Percentiles rank a stretch among this genome's conserved stretches.
Evolutionary conservation across 2,888 invertebrate species (phyloP).

Genomic region (Caenorhabditis plicata): DNA sequence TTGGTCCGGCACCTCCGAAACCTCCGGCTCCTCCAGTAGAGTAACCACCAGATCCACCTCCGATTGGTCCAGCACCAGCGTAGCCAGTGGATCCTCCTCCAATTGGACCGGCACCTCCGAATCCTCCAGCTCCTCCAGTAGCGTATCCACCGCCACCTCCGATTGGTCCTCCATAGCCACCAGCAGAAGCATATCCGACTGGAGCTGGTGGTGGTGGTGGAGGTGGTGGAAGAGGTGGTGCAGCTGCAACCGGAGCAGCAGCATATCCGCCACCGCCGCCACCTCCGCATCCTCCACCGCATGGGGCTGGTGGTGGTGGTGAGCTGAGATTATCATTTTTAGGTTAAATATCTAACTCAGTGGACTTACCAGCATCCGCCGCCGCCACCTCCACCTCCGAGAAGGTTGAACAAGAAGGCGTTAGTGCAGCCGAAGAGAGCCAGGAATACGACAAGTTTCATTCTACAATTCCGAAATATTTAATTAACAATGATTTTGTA

Average conservation of each 20-base stretch:
- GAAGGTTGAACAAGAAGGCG: conserved; percentile 17
- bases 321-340: conserved; percentile 15
- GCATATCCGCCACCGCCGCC: conserved; percentile 6
- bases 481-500: too few species aligned
- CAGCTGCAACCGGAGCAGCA: conserved; percentile 5
- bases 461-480: too few species aligned
- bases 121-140: background rate
- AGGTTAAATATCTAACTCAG: too few species aligned
- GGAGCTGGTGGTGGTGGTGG: background rate
- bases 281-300: too few species aligned
- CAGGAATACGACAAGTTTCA: conserved; percentile 8
- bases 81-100: background rate
- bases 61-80: conserved; percentile 1
- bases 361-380: conserved; percentile 3
- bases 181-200: conserved; percentile 4
- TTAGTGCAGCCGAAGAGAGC: conserved; percentile 11
- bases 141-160: conserved; percentile 1
- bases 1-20: too few species aligned
- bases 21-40: too few species aligned
- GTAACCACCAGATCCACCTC: background rate
- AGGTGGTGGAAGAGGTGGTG: background rate
- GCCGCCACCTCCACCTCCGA: conserved; percentile 9
- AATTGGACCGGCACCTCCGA: background rate
- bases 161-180: conserved; percentile 9
- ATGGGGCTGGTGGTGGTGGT: conserved; percentile 24